Evolutionary conservation across 2,113 vertebrate genomes (phyloP), one percentile per base, ranked within the genome.

Genomic region (Rhabdomys dilectus): DNA sequence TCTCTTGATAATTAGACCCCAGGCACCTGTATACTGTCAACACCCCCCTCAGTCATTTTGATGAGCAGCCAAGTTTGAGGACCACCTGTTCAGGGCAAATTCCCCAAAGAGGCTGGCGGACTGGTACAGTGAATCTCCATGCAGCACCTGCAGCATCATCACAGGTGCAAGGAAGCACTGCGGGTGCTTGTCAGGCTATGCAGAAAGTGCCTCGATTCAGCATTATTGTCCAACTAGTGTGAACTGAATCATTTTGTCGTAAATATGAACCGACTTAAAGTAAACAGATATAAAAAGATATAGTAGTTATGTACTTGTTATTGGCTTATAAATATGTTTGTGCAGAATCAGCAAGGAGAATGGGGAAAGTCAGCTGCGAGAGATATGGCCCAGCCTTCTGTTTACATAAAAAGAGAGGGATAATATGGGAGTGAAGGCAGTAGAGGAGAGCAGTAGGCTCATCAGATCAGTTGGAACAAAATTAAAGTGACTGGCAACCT

Each of bases 11-110:
- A 95, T 92, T 96, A 89, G 64, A 31, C 10, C 58, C 76, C n/a
- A 75, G 39, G 22, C 26, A 96, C 64, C 89, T 80, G 17, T 72
- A 85, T 78, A 87, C 87, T 53, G 72, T 93, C 91, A 77, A 26
- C 60, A 62, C 7, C 53, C 29, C 53, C 82, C 58, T n/a, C 64
- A 11, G 45, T 78, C 45, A 93, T 87, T 96, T 87, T 96, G 95
- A 97, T 58, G 60, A 91, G 13, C 36, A 91, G 62, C 48, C 95
- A 97, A 96, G 22, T 68, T 89, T 62, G 66, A 95, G 29, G 89
- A 87, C 45, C 84, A 87, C 76, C 87, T 94, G 53, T 77, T 34
- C n/a, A 45, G 81, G 39, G 3, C 76, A 85, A 89, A 94, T 93
- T 82, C 48, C 77, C 85, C 86, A 5, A 45, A 64, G 66, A 58